Evolutionary conservation across 2,113 vertebrate genomes (phyloP).

Genomic region (Hyperopisus bebe): DNA sequence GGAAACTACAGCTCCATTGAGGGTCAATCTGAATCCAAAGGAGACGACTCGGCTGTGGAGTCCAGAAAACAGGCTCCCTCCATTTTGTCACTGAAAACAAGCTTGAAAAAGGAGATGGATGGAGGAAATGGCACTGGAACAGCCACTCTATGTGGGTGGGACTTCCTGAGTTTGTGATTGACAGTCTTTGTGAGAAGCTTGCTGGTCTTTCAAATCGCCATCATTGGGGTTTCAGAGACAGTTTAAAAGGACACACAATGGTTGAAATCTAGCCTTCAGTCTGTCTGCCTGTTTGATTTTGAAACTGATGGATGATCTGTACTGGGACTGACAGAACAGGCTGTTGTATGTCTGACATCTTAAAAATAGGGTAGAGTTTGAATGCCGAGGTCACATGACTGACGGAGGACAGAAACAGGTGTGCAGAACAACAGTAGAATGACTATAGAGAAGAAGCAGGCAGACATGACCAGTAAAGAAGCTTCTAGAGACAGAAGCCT

Average conservation of each 20-base stretch:
- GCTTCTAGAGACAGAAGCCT: constrained; percentile 27
- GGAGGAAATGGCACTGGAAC: constrained; percentile 2
- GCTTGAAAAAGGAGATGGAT: constrained; percentile 10
- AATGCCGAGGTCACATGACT: neutral
- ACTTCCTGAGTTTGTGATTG: constrained; percentile 65
- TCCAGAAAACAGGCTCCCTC: neutral
- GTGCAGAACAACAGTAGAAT: constrained; percentile 21
- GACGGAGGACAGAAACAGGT: neutral
- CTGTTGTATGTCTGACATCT: constrained; percentile 38
- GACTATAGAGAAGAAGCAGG: constrained; percentile 39
- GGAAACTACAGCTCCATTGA: neutral
- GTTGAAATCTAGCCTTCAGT: neutral
- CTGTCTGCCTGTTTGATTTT: neutral
- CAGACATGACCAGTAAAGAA: constrained; percentile 37
- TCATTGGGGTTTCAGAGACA: constrained; percentile 34
- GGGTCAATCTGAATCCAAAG: neutral
- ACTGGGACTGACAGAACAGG: neutral
- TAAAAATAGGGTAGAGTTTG: neutral
- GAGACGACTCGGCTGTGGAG: neutral
- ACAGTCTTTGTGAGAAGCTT: constrained; percentile 46
- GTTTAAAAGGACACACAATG: neutral
- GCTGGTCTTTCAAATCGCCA: constrained; percentile 32
- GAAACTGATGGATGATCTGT: neutral
- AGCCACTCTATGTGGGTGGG: constrained; percentile 40
- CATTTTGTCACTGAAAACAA: neutral